These are phyloP conservation scores for Metacarcinus magister DNA, from an alignment of 2,888 invertebrate genomes.

Conservation along the genomic window DNA sequence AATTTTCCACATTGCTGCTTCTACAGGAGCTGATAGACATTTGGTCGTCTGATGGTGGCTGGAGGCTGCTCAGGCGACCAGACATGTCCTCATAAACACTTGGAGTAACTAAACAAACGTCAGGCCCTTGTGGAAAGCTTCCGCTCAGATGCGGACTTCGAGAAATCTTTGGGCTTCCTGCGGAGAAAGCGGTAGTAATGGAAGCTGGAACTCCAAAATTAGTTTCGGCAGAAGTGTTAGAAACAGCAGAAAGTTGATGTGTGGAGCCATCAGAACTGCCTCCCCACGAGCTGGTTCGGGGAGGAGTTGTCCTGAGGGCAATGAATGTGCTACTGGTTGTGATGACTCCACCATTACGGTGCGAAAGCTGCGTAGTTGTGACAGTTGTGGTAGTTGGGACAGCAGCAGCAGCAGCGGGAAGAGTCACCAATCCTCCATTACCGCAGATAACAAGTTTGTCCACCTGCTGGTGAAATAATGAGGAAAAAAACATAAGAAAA, in stretches of 20 bases:
- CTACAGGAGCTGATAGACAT: constrained; percentile 33
- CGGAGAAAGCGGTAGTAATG: neutral
- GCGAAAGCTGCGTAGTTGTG: neutral
- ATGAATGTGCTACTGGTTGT: constrained; percentile 52
- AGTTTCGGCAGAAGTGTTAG: constrained; percentile 20
- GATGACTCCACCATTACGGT: constrained; percentile 51
- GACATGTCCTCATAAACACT: neutral
- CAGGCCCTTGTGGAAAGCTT: constrained; percentile 1
- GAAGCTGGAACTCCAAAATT: constrained; percentile 14
- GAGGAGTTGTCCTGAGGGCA: constrained; percentile 19
- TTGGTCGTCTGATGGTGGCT: constrained; percentile 15
- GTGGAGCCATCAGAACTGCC: neutral
- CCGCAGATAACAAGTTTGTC: neutral
- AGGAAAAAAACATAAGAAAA: neutral
- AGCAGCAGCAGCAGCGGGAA: neutral
- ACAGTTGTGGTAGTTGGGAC: neutral
- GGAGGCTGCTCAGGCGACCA: neutral
- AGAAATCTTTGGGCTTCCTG: neutral
- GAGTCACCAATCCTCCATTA: neutral
- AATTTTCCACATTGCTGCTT: constrained; percentile 43
- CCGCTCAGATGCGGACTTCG: neutral
- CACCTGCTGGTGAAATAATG: neutral
- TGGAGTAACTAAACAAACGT: constrained; percentile 38
- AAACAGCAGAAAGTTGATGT: constrained; percentile 18
- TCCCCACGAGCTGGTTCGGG: neutral